Percentiles rank a stretch among this genome's conserved stretches.
Evolutionary conservation across 1,140 invertebrate genomes (phyloP).

Genomic region (Drosophila takahashii): DNA sequence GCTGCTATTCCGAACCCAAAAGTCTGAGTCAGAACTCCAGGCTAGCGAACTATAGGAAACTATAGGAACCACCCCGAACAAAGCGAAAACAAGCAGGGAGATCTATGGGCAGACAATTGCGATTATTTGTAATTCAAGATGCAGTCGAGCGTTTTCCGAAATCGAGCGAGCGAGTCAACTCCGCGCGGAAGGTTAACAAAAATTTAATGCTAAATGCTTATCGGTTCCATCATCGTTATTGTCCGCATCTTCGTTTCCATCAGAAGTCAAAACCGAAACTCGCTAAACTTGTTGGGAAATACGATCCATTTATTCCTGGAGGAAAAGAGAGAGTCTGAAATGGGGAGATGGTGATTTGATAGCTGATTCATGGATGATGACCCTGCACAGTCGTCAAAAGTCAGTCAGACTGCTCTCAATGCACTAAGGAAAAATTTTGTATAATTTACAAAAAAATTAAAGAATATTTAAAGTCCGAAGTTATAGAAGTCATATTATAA

Average conservation of each 20-base stretch:
- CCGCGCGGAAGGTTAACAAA: constrained; percentile 76
- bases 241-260: constrained; percentile 28
- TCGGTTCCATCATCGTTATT: constrained; percentile 42
- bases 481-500: neutral
- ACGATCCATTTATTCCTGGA: constrained; percentile 54
- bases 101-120: constrained; percentile 68
- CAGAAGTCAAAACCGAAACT: constrained; percentile 77
- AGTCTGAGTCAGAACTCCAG: constrained; percentile 14
- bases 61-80: constrained; percentile 30
- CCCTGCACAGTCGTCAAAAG: constrained; percentile 56
- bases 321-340: constrained; percentile 10
- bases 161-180: constrained; percentile 73
- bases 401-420: constrained; percentile 37
- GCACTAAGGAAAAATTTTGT: constrained; percentile 8
- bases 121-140: constrained; percentile 84
- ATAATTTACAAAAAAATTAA: neutral
- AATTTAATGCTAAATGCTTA: constrained; percentile 71
- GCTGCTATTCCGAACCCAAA: constrained; percentile 58
- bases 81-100: constrained; percentile 12
- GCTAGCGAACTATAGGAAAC: constrained; percentile 12
- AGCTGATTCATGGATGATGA: constrained; percentile 63
- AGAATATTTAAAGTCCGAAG: accelerated
- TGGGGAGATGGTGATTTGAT: constrained; percentile 72
- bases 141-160: constrained; percentile 78
- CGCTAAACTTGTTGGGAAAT: constrained; percentile 84